These are phyloP conservation scores for Pardosa pseudoannulata DNA, from an alignment of 2,888 invertebrate species.

Conservation along the genomic window DNA sequence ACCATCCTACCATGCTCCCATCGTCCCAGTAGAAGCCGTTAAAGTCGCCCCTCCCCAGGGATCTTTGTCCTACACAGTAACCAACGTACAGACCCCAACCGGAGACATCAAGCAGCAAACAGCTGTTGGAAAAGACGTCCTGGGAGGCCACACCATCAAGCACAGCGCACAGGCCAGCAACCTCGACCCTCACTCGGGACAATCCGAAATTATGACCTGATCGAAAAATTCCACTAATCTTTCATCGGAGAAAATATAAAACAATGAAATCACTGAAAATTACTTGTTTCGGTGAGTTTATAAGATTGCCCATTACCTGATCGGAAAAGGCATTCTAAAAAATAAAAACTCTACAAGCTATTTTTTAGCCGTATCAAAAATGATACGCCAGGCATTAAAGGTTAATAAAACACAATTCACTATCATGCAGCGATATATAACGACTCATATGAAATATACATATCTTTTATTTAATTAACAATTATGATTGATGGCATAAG, in stretches of 20 bases:
- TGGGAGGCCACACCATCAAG: conserved; percentile 64
- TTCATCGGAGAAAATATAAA: conserved; percentile 65
- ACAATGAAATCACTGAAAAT: too few relatives aligned
- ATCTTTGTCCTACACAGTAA: conserved; percentile 64
- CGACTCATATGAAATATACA: too few relatives aligned
- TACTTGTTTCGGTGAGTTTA: too few relatives aligned
- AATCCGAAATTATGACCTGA: conserved; percentile 62
- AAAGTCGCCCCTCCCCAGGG: conserved; percentile 27
- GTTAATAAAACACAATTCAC: too few relatives aligned
- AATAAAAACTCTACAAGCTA: too few relatives aligned
- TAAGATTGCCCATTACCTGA: too few relatives aligned
- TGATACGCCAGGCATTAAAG: too few relatives aligned
- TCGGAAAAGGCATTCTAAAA: too few relatives aligned
- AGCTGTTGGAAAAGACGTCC: conserved; percentile 52
- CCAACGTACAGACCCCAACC: conserved; percentile 42
- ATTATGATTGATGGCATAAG: too few relatives aligned
- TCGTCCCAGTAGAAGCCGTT: conserved; percentile 28
- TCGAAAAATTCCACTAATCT: conserved; percentile 69
- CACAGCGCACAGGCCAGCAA: conserved; percentile 66
- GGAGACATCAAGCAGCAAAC: conserved; percentile 66
- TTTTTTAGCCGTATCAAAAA: too few relatives aligned
- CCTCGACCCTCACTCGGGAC: conserved; percentile 66
- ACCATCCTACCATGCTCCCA: conserved; percentile 59
- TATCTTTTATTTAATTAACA: too few relatives aligned
- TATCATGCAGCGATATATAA: too few relatives aligned